Base-by-base conservation (phyloP, 2,888 invertebrate species). In the Exocentrus adspersus region DNA sequence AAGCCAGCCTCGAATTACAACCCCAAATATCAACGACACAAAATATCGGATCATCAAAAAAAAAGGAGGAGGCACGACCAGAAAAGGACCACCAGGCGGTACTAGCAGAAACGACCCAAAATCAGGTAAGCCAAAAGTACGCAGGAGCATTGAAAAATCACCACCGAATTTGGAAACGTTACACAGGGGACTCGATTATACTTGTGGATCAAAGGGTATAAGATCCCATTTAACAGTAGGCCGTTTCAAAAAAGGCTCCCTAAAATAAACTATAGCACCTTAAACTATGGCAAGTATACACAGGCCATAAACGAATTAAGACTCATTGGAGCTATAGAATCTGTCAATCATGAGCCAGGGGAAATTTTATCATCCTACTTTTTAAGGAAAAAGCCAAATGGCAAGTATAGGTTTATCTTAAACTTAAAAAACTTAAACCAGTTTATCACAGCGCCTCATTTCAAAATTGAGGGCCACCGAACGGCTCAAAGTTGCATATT, bases 341-440 rank as follows among this genome's bases (percentile, higher is more conserved):
- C 30, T n/a, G 9, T 10, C n/a, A 30, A 7, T 30, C 5, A 30
- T 30, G 30, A 59, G 50, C 5, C 4, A n/a, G n/a, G n/a, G n/a
- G n/a, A n/a, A n/a, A n/a, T n/a, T n/a, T n/a, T n/a, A n/a, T n/a
- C n/a, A n/a, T n/a, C n/a, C n/a, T n/a, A n/a, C n/a, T n/a, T n/a
- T n/a, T n/a, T n/a, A n/a, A n/a, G n/a, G n/a, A n/a, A 24, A 48
- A 46, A 48, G 17, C 46, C 14, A 16, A 48, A 46, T 5, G 32
- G 12, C 2, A 28, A 46, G 21, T 48, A 46, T 6, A 58, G 28
- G n/a, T 46, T 58, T 24, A 58, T 19, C 20, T 32, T 58, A 48
- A 48, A 24, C 7, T 32, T 48, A 1, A 58, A 46, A 48, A 28
- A 48, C 45, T 46, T 58, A 10, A 48, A 48, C 2, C 24, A 30